These are phyloP conservation scores for Elaphurus davidianus DNA, from an alignment of 2,113 vertebrate genomes.

Conservation along the genomic window DNA sequence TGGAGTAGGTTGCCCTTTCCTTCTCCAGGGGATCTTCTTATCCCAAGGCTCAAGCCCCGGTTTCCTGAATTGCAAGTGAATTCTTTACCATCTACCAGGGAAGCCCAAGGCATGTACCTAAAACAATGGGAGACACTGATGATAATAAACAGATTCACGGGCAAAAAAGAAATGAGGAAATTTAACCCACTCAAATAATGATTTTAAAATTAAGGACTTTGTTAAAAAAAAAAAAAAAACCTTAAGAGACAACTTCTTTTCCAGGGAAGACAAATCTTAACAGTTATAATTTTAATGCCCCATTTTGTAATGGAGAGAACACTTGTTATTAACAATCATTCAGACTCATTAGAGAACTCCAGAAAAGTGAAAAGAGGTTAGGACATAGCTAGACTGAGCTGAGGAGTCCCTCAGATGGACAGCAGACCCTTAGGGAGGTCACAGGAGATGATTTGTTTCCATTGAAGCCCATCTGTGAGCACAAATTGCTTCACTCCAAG, in stretches of 20 bases:
- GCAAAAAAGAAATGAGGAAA: neutral
- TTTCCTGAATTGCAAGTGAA: neutral
- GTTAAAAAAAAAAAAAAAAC: neutral
- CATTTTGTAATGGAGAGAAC: neutral
- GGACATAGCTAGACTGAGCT: neutral
- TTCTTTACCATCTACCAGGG: neutral
- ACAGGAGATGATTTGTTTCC: neutral
- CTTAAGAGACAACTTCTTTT: neutral
- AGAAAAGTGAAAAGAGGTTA: neutral
- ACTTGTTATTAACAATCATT: neutral
- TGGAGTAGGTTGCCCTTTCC: neutral
- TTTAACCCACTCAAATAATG: neutral
- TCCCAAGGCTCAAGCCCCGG: fast-evolving
- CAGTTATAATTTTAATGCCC: neutral
- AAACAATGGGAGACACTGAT: neutral
- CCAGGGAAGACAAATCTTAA: neutral
- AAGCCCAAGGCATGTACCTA: neutral
- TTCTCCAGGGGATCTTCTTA: neutral
- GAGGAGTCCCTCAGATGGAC: neutral
- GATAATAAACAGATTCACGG: neutral
- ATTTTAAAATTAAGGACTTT: neutral
- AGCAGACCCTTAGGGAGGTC: neutral
- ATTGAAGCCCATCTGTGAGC: slow-evolving; percentile 2
- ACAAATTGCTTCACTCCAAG: slow-evolving; percentile 30
- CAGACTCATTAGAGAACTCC: neutral